These are phyloP conservation scores for Gryllus longicercus DNA, from an alignment of 2,888 invertebrate species.

Conservation along the genomic window DNA sequence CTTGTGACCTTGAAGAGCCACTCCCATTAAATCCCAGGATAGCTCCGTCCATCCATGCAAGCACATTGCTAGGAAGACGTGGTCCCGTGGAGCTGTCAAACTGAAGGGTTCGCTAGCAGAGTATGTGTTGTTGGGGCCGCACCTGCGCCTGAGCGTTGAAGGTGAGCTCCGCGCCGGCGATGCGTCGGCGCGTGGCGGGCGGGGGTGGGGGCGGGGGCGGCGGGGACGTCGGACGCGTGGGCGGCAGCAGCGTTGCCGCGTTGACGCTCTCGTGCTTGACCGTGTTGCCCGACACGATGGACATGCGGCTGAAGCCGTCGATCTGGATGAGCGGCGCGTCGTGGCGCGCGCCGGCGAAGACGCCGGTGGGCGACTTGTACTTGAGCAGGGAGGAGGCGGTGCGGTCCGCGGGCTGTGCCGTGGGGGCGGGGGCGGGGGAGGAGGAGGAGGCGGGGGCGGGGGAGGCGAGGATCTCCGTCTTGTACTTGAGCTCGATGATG, in stretches of 20 bases:
- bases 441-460: not conserved
- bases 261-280: not conserved
- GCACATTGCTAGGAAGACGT: too few species aligned
- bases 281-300: not conserved
- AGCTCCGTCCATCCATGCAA: too few species aligned
- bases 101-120: too few species aligned
- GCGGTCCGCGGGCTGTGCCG: not conserved
- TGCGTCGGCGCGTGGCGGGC: too few species aligned
- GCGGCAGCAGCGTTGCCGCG: not conserved
- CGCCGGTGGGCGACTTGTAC: not conserved
- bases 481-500: not conserved
- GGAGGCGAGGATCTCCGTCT: not conserved
- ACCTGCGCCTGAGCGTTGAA: too few species aligned
- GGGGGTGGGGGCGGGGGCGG: too few species aligned
- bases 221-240: not conserved
- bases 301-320: conserved; percentile 20
- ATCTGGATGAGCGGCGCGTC: not conserved
- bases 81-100: too few species aligned
- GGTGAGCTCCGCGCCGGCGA: too few species aligned
- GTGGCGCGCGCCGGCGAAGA: not conserved
- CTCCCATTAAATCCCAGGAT: too few species aligned
- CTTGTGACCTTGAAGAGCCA: too few species aligned
- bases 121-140: too few species aligned
- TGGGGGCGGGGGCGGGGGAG: not conserved
- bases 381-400: too few species aligned